These are phyloP conservation scores for Lasioglossum pauxillum DNA, from an alignment of 2,888 invertebrate species.

Conservation along the genomic window DNA sequence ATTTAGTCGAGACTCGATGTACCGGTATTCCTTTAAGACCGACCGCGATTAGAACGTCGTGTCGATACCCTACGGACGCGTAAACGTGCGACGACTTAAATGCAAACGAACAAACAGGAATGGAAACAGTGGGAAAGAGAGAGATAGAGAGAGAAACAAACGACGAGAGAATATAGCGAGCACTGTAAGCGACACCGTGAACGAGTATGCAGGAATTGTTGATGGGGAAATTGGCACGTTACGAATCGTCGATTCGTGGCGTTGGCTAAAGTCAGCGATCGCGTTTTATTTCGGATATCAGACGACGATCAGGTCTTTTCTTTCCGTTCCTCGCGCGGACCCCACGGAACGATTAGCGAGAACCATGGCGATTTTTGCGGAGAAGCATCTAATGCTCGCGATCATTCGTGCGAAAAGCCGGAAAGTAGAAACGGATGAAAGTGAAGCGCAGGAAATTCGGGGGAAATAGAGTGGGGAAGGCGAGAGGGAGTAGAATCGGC, in stretches of 20 bases:
- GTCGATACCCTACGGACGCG: slow-evolving; percentile 34
- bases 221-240: slow-evolving; percentile 47
- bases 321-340: slow-evolving; percentile 54
- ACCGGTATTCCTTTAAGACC: slow-evolving; percentile 23
- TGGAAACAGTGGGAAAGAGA: background rate
- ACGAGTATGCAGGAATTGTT: slow-evolving; percentile 35
- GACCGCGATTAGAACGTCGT: slow-evolving; percentile 34
- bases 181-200: slow-evolving; percentile 17
- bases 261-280: slow-evolving; percentile 30
- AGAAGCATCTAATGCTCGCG: background rate
- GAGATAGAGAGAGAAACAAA: background rate
- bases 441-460: background rate
- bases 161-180: background rate
- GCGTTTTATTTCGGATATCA: slow-evolving; percentile 36
- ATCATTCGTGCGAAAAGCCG: background rate
- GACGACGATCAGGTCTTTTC: slow-evolving; percentile 50
- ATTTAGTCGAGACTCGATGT: slow-evolving; percentile 22
- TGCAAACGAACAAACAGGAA: background rate
- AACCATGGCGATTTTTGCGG: background rate
- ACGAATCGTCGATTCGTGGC: slow-evolving; percentile 70
- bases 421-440: background rate
- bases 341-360: slow-evolving; percentile 11
- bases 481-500: background rate
- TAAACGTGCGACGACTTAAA: slow-evolving; percentile 29
- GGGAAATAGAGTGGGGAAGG: background rate